Evolutionary conservation across 2,113 vertebrate species (phyloP).

Genomic region (Laticauda laticaudata): DNA sequence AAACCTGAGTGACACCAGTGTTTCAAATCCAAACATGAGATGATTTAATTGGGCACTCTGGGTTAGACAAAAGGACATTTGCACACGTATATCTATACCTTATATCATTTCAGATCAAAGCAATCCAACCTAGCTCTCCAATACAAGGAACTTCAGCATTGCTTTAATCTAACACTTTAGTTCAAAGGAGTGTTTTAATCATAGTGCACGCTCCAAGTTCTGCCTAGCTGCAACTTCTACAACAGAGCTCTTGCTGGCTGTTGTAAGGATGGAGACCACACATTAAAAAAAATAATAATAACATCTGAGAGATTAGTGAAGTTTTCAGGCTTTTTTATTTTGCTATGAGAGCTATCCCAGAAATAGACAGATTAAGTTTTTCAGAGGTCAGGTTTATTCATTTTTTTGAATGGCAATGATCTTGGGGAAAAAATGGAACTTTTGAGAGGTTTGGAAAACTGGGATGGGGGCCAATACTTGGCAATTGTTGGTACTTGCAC

Average conservation of each 20-base stretch:
- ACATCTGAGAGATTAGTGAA: not conserved
- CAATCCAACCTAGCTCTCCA: not conserved
- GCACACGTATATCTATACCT: not conserved
- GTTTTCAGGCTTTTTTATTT: not conserved
- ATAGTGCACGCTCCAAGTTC: not conserved
- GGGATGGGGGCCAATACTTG: not conserved
- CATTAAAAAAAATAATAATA: not conserved
- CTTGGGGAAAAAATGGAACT: not conserved
- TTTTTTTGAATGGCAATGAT: not conserved
- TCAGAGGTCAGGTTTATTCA: not conserved
- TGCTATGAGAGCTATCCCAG: not conserved
- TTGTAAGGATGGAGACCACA: not conserved
- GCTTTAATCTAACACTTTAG: not conserved
- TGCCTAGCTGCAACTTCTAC: not conserved
- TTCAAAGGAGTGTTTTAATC: not conserved
- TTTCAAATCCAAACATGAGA: not conserved
- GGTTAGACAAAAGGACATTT: not conserved
- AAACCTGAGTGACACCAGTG: not conserved
- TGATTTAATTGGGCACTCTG: not conserved
- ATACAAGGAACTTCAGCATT: not conserved
- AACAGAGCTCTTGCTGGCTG: not conserved
- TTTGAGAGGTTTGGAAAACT: not conserved
- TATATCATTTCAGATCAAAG: not conserved
- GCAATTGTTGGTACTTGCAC: not conserved
- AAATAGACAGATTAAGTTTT: not conserved